Evolutionary conservation across 2,113 vertebrate species (phyloP).

Genomic region (Nerophis lumbriciformis): DNA sequence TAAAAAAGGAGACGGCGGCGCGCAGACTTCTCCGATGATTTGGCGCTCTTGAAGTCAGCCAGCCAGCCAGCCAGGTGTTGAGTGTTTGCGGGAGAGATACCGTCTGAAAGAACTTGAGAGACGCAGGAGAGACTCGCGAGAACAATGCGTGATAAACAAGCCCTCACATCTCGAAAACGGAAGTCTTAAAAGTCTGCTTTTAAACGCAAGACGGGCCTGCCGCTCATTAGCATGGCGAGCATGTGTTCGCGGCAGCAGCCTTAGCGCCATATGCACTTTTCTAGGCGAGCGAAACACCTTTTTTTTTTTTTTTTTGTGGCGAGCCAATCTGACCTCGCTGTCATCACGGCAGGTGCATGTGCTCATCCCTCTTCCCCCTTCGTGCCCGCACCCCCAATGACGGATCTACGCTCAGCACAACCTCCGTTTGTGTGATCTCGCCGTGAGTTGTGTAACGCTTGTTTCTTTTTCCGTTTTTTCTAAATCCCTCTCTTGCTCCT

Average conservation of each 20-base stretch:
- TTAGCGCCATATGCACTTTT: conserved; percentile 1
- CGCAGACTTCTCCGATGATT: conserved; percentile 52
- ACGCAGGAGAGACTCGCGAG: conserved; percentile 53
- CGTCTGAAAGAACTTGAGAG: conserved; percentile 61
- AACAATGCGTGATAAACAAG: conserved; percentile 70
- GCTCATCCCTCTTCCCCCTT: conserved; percentile 58
- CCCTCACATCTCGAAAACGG: conserved; percentile 63
- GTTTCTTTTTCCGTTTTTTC: conserved; percentile 59
- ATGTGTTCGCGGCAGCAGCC: conserved; percentile 44
- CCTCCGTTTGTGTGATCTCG: conserved; percentile 73
- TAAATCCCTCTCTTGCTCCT: conserved; percentile 59
- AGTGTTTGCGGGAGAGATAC: conserved; percentile 53
- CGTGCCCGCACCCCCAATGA: conserved; percentile 68
- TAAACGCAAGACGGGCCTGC: conserved; percentile 34
- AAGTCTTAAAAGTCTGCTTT: conserved; percentile 53
- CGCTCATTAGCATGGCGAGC: conserved; percentile 58
- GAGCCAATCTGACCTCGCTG: conserved; percentile 61
- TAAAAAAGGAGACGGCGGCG: conserved; percentile 53
- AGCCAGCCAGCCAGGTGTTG: conserved; percentile 67
- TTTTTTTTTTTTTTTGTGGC: conserved; percentile 47
- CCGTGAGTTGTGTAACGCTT: conserved; percentile 76
- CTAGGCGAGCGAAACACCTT: conserved; percentile 41
- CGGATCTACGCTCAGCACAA: conserved; percentile 69
- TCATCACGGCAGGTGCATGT: conserved; percentile 68
- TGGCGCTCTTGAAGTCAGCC: conserved; percentile 44